Conservation (phyloP, 2,113 vertebrate genomes). For the Neomonachus schauinslandi region DNA sequence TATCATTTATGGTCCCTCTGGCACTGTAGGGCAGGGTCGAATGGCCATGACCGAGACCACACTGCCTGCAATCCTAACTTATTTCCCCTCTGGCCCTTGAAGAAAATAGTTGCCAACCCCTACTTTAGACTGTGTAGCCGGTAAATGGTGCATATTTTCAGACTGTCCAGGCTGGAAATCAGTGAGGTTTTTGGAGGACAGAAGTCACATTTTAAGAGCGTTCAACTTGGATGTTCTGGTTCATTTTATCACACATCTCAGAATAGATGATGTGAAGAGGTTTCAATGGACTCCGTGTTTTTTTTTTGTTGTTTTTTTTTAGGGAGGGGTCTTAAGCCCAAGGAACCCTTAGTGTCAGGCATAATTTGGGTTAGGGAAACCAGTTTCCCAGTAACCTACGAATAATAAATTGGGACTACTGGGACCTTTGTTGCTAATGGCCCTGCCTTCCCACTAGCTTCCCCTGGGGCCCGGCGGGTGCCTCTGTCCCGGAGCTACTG, state of each 20-base stretch:
- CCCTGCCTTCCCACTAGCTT: not conserved
- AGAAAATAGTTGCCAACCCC: not conserved
- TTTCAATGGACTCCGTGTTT: accelerated
- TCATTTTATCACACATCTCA: not conserved
- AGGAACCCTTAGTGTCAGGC: not conserved
- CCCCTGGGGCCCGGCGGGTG: accelerated
- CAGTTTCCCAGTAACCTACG: not conserved
- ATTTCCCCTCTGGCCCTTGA: not conserved
- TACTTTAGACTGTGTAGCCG: not conserved
- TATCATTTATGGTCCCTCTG: too few species aligned
- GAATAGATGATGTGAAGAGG: not conserved
- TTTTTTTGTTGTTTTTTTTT: not conserved
- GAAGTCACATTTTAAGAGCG: not conserved
- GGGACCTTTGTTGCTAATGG: not conserved
- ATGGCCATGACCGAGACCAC: not conserved
- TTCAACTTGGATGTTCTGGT: not conserved
- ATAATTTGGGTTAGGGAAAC: not conserved
- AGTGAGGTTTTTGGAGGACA: not conserved
- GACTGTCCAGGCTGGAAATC: not conserved
- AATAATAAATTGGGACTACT: too few species aligned
- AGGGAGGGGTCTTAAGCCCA: not conserved
- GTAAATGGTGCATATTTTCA: not conserved
- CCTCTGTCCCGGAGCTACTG: not conserved
- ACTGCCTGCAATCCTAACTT: not conserved
- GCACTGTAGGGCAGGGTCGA: accelerated